A percentile compares a stretch with the other conserved stretches of the same genome.
Conservation (phyloP, 2,888 invertebrate species). For the Apeira syringaria region DNA sequence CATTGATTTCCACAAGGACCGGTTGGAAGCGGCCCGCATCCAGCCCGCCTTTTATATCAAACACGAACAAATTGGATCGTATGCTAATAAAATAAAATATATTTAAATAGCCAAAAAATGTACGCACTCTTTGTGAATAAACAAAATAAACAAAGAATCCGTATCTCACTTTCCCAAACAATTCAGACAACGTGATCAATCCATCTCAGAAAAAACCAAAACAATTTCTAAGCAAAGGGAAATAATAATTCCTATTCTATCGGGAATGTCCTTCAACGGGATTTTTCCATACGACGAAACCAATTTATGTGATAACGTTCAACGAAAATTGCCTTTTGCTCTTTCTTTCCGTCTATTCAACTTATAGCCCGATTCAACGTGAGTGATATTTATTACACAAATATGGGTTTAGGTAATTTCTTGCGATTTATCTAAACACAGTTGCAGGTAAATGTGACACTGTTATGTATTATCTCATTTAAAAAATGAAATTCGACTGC, state of each 20-base stretch:
- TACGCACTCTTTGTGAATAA: too few species aligned
- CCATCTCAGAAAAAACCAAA: constrained; percentile 14
- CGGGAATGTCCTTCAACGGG: constrained; percentile 60
- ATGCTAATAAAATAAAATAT: too few species aligned
- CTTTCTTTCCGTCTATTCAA: constrained; percentile 66
- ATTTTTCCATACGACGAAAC: constrained; percentile 75
- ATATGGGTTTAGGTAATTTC: constrained; percentile 25
- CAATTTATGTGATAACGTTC: constrained; percentile 78
- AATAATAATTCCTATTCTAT: constrained; percentile 23
- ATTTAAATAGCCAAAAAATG: too few species aligned
- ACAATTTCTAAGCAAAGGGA: constrained; percentile 9
- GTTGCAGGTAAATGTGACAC: constrained; percentile 2
- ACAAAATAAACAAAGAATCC: neutral
- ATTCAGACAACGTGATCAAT: constrained; percentile 6
- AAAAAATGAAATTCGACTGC: too few species aligned
- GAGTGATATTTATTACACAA: constrained; percentile 67
- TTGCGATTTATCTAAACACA: neutral
- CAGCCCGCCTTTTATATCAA: too few species aligned
- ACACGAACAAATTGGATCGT: too few species aligned
- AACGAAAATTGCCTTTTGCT: constrained; percentile 73
- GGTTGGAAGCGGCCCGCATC: too few species aligned
- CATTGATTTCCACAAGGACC: too few species aligned
- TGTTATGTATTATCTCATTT: too few species aligned
- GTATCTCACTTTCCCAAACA: neutral
- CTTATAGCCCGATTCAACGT: constrained; percentile 70